Percentiles rank a stretch among this genome's conserved stretches.
phyloP scores from a whole-genome alignment of 1,140 invertebrate species.

The Zaprionus gabonicus region DNA sequence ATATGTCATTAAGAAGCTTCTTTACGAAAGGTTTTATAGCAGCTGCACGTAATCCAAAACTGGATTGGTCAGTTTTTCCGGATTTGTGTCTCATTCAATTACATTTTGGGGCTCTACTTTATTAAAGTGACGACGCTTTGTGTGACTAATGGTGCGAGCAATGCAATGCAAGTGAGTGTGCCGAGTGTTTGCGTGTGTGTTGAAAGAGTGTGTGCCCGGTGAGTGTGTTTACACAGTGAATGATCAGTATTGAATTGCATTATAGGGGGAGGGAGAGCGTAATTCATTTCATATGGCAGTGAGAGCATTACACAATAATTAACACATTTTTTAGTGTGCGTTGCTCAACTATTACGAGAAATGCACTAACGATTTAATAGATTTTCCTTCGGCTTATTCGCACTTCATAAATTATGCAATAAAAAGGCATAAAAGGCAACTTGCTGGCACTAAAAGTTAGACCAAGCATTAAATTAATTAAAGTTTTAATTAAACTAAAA shows the following conservation, averaged over 20 bases:
- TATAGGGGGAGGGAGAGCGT: slow-evolving; percentile 6
- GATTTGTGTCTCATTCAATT: background rate
- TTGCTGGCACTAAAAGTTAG: slow-evolving; percentile 20
- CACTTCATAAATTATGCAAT: slow-evolving; percentile 43
- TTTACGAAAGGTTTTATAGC: background rate
- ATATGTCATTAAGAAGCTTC: background rate
- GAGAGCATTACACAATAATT: slow-evolving; percentile 41
- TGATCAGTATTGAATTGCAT: slow-evolving; percentile 40
- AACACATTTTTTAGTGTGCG: slow-evolving; percentile 38
- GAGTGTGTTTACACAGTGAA: slow-evolving; percentile 1
- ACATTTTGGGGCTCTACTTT: background rate
- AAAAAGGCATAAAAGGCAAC: slow-evolving; percentile 18
- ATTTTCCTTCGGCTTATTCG: slow-evolving; percentile 23
- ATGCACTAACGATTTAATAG: slow-evolving; percentile 28
- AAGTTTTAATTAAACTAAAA: slow-evolving; percentile 39
- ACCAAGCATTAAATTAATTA: slow-evolving; percentile 33
- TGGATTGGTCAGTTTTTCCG: background rate
- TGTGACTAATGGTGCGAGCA: slow-evolving; percentile 1
- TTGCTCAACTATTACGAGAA: slow-evolving; percentile 20
- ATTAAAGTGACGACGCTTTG: background rate
- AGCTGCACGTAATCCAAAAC: background rate
- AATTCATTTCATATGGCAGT: slow-evolving; percentile 26
- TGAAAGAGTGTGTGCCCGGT: background rate
- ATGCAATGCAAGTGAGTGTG: background rate
- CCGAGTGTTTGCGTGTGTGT: background rate